These are phyloP conservation scores for Prenolepis imparis DNA, from an alignment of 2,888 invertebrate species.

Conservation along the genomic window DNA sequence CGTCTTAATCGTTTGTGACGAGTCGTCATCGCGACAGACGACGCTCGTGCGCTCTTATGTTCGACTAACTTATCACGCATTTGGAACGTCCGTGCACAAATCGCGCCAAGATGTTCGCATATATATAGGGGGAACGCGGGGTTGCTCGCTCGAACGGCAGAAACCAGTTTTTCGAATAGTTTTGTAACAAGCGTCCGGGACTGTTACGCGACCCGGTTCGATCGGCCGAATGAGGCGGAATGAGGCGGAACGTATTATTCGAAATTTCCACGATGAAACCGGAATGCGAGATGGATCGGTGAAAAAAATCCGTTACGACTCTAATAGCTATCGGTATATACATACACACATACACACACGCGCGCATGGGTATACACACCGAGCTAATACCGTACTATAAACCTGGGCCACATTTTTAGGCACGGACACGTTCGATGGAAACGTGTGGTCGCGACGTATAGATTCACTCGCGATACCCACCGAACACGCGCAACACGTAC, in stretches of 20 bases:
- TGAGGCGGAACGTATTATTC: slow-evolving; percentile 58
- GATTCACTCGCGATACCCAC: background rate
- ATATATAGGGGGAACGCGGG: slow-evolving; percentile 19
- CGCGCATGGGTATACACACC: too few species aligned
- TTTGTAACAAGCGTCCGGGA: slow-evolving; percentile 56
- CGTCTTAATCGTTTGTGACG: slow-evolving; percentile 71
- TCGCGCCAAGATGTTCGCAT: slow-evolving; percentile 2
- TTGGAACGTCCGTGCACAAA: slow-evolving; percentile 48
- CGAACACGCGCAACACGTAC: background rate
- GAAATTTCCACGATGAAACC: slow-evolving; percentile 45
- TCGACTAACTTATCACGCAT: slow-evolving; percentile 59
- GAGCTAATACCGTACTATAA: background rate
- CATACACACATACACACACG: background rate
- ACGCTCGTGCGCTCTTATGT: slow-evolving; percentile 29
- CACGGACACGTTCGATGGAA: slow-evolving; percentile 3
- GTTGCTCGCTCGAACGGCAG: slow-evolving; percentile 33
- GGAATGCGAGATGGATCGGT: background rate
- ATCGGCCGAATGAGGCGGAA: slow-evolving; percentile 52
- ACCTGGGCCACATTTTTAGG: slow-evolving; percentile 29
- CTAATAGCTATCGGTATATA: slow-evolving; percentile 3
- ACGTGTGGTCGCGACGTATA: background rate
- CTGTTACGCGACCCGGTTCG: slow-evolving; percentile 53
- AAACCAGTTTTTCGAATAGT: slow-evolving; percentile 71
- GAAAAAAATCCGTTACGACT: slow-evolving; percentile 31
- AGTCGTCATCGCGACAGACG: slow-evolving; percentile 45